Evolutionary conservation across 2,888 invertebrate species (phyloP), one percentile per base, ranked within the genome.

Genomic region (Theodoxus fluviatilis): DNA sequence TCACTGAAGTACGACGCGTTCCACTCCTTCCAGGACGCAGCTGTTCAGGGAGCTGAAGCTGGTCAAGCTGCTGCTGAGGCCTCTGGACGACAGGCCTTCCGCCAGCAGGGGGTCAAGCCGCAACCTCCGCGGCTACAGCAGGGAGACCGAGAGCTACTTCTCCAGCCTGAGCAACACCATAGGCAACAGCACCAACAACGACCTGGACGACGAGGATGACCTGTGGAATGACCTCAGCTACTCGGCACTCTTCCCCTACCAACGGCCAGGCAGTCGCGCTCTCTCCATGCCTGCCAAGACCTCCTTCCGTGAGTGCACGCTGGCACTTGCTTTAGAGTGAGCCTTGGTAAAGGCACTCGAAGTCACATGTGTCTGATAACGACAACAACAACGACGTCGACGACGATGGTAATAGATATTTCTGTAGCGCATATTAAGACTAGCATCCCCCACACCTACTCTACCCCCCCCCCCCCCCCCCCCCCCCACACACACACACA

Each of bases 41-140:
- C 74, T 85, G 40, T 87, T 86, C 75, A 79, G 87, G 12, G 86
- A 87, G 71, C 80, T 86, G 69, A 87, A 87, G 73, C 76, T 87
- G 61, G 83, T 85, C 73, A 86, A 86, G 76, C 78, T 86, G 52
- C 74, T 87, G 33, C 76, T 85, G 33, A 81, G 86, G 6, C 82
- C 85, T 7, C 75, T 87, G 28, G 85, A 84, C 67, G 85, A 85
- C 64, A 71, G 84, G 9, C 78, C 78, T 47, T 84, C 82, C 1
- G 81, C 82, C 3, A 82, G 83, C 71, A 79, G 79, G 4, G 82
- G 78, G 2, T 82, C 82, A 33, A 84, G 81, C 70, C 78, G 78
- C 31, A 78, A 79, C 70, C 73, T 86, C 22, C 79, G 85, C 9
- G 86, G 86, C 9, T 86, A 86, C 79, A 85, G 85, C 67, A 80